These are phyloP conservation scores for Indicator maculatus DNA, from an alignment of 2,113 vertebrate species.

Conservation along the genomic window DNA sequence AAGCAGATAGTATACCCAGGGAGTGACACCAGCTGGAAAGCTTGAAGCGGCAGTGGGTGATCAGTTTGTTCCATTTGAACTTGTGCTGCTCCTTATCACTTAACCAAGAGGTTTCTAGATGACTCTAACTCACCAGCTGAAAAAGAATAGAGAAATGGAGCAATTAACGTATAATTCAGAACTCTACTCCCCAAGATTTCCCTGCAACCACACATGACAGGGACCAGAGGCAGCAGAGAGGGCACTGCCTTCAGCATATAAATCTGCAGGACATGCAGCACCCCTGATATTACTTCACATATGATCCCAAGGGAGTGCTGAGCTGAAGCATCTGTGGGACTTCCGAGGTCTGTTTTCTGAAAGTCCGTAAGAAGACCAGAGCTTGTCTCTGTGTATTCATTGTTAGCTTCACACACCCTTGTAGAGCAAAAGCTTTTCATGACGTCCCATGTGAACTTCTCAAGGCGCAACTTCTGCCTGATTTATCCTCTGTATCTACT, in stretches of 20 bases:
- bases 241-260: not conserved
- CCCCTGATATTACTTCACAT: not conserved
- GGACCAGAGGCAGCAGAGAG: not conserved
- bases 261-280: not conserved
- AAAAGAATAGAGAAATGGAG: not conserved
- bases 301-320: not conserved
- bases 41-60: not conserved
- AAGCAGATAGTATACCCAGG: not conserved
- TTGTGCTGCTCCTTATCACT: not conserved
- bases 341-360: not conserved
- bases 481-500: not conserved
- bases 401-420: not conserved
- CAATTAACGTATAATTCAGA: not conserved
- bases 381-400: not conserved
- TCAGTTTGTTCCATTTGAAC: not conserved
- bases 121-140: not conserved
- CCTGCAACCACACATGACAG: accelerated
- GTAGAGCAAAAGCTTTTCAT: not conserved
- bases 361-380: not conserved
- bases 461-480: not conserved
- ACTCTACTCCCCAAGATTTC: not conserved
- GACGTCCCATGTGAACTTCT: not conserved
- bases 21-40: accelerated
- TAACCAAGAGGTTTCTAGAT: not conserved
- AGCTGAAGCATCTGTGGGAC: not conserved